Evolutionary conservation across 2,888 invertebrate species (phyloP), one percentile per base, ranked within the genome.

Genomic region (Tenthredo mesomela): DNA sequence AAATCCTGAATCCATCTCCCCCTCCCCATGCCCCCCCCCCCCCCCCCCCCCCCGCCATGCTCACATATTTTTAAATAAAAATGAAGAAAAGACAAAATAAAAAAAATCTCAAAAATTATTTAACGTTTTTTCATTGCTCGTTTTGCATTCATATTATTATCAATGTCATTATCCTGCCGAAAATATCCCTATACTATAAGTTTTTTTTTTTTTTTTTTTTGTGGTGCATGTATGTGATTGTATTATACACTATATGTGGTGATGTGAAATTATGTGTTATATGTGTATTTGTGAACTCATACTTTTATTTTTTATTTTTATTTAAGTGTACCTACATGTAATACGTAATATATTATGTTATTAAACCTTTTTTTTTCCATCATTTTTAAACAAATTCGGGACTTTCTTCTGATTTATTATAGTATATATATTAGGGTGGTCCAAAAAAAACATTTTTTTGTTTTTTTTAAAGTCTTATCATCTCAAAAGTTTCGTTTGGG

Each of bases 31-130:
- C 75, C 9, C 25, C 50, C n/a, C 54, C 54, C 0, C 4, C 58
- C 75, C 9, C 25, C 50, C n/a, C 54, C 54, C 0, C 4, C 29
- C 43, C 33, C 77, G 4, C 77, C 77, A 25, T 82, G 85, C 86
- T 87, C 86, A 86, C 87, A 85, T 87, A 86, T 87, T 86, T 86
- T 86, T 84, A 87, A 86, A 86, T 82, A 88, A 86, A 86, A 86
- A 73, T 82, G 83, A 80, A 84, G 86, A 87, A 88, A 87, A 87
- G 85, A 88, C 86, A 87, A 88, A 87, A 87, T 82, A 86, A 88
- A 87, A 87, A 77, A 88, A 88, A 88, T 86, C 85, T 86, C 78
- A 86, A 88, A 88, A 88, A 88, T 86, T 86, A 58, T 50, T 40
- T 6, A 37, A 29, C 40, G 40, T 58, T 54, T 84, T 33, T 73